These are phyloP conservation scores for Epsilonema sp. DNA, from an alignment of 2,888 invertebrate species.

Conservation along the genomic window DNA sequence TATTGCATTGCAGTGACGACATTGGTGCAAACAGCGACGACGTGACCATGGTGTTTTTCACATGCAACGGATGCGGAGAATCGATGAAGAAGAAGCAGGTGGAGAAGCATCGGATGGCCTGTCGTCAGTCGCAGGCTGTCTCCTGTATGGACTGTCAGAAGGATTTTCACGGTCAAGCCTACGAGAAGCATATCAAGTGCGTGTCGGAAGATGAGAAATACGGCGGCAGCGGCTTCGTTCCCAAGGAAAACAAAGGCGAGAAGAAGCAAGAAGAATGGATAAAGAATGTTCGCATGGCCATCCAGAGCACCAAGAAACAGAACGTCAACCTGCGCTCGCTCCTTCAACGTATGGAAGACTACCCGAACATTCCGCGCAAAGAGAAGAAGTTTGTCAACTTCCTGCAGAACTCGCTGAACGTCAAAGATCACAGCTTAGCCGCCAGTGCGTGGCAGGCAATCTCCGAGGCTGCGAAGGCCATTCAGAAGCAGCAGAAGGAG, in stretches of 20 bases:
- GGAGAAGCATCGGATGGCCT: conserved; percentile 50
- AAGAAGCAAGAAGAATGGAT: conserved; percentile 35
- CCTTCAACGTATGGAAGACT: conserved; percentile 9
- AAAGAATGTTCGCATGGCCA: too few species aligned
- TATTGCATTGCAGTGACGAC: too few species aligned
- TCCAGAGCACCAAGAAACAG: too few species aligned
- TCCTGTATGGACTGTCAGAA: conserved; percentile 45
- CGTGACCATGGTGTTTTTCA: conserved; percentile 69
- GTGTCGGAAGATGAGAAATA: conserved; percentile 68
- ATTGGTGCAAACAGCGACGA: too few species aligned
- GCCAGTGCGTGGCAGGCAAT: conserved; percentile 6
- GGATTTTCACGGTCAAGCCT: conserved; percentile 35
- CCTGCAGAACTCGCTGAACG: conserved; percentile 8
- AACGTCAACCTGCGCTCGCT: too few species aligned
- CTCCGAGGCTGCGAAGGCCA: background rate
- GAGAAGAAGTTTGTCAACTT: conserved; percentile 14
- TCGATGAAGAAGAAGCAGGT: conserved; percentile 69
- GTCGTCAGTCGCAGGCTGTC: conserved; percentile 47
- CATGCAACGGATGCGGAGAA: conserved; percentile 70
- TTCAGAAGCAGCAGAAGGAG: background rate
- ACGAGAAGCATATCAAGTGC: conserved; percentile 59
- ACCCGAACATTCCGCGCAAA: conserved; percentile 13
- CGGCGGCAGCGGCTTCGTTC: conserved; percentile 38
- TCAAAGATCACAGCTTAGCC: background rate
- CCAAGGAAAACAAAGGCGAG: conserved; percentile 35